Evolutionary conservation across 2,113 vertebrate genomes (phyloP), one percentile per base, ranked within the genome.

Genomic region (Thalassarche chlororhynchos): DNA sequence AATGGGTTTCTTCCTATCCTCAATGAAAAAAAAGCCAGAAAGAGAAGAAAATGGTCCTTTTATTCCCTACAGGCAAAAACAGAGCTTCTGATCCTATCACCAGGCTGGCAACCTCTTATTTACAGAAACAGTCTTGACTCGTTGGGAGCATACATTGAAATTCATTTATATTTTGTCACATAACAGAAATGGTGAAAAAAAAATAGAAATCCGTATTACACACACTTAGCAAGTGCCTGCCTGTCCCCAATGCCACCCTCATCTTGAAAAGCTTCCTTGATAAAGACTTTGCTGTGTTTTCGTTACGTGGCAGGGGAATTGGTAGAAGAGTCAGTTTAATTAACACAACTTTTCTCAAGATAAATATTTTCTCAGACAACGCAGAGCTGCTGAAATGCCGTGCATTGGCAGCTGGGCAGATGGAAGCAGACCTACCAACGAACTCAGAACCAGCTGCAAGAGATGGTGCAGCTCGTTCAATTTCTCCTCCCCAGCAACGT

Each of bases 251-350:
- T 1, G 89, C 84, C 74, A 51, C 65, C 42, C 80, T 5, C 26
- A 29, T 46, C 91, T 46, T 23, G 36, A 24, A n/a, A 42, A 24
- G 26, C 32, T 74, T 44, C 76, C 76, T 47, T 9, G 29, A 26
- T 36, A 69, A 93, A 75, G 65, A 10, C 69, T 55, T 7, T 3
- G 46, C 79, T 47, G 47, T 23, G 64, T 3, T 36, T 61, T 55
- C 6, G 0, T 32, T 20, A 9, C 0, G 0, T 23, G 74, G 20
- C 76, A 42, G 51, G 62, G 76, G 64, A 81, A 24, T 0, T 23
- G 40, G 28, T 57, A 49, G 42, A 12, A 25, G 31, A 76, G 5
- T 1, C 34, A 32, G 23, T 12, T 83, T 46, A 8, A 93, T 72
- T 28, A 32, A 57, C 74, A 12, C 75, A 52, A 18, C 74, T 80